Evolutionary conservation across 2,888 invertebrate species (phyloP).

Genomic region (Lochmaea capreae): DNA sequence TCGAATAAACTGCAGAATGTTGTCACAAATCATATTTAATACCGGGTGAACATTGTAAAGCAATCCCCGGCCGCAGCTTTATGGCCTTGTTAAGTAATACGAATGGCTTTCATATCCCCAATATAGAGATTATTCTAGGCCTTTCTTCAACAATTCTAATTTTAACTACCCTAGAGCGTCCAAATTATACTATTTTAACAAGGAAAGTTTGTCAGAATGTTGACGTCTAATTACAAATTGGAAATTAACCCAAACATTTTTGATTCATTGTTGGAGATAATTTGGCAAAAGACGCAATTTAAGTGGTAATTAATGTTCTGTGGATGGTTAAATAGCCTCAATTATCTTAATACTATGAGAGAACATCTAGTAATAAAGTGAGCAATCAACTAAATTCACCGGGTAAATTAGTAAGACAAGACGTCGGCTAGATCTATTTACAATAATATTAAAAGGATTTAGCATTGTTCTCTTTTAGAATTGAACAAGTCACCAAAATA

Average conservation of each 20-base stretch:
- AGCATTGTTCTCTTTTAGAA: too few relatives aligned
- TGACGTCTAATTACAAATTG: slow-evolving; percentile 11
- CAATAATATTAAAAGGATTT: too few relatives aligned
- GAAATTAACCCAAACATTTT: slow-evolving; percentile 8
- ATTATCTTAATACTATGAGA: not conserved
- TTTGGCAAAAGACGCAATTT: not conserved
- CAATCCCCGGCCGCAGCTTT: slow-evolving; percentile 66
- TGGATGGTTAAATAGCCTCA: not conserved
- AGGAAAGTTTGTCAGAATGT: slow-evolving; percentile 11
- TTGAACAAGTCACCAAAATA: too few relatives aligned
- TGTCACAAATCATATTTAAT: slow-evolving; percentile 66
- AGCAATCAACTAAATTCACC: not conserved
- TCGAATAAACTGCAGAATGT: slow-evolving; percentile 56
- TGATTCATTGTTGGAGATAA: not conserved
- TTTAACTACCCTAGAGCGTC: slow-evolving; percentile 24
- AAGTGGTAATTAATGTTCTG: not conserved
- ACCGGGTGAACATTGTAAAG: slow-evolving; percentile 65
- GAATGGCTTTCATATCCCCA: slow-evolving; percentile 65
- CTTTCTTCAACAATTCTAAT: slow-evolving; percentile 35
- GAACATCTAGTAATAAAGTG: not conserved
- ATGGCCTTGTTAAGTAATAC: slow-evolving; percentile 70
- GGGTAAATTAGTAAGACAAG: too few relatives aligned
- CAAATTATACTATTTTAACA: slow-evolving; percentile 20
- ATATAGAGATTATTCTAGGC: slow-evolving; percentile 55
- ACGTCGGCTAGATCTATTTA: too few relatives aligned